Evolutionary conservation across 2,113 vertebrate species (phyloP).

Genomic region (Cathartes aura): DNA sequence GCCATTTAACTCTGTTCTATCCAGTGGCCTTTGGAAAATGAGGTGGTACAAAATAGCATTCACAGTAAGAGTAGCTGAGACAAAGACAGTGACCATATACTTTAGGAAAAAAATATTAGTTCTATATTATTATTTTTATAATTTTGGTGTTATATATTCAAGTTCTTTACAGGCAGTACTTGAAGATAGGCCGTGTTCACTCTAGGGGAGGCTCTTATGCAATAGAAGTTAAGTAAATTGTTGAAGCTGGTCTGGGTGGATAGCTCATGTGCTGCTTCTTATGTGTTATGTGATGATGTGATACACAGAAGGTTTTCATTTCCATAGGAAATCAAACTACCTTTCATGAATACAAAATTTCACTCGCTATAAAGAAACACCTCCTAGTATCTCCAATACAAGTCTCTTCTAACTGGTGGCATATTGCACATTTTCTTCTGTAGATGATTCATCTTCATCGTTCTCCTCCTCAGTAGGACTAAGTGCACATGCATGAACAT

Average conservation of each 20-base stretch:
- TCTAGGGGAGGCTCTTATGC: background rate
- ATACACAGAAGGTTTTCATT: background rate
- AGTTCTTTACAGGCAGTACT: background rate
- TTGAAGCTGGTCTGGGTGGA: background rate
- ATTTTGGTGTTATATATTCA: background rate
- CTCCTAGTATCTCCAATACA: background rate
- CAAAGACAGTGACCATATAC: background rate
- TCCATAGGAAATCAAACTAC: background rate
- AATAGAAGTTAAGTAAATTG: background rate
- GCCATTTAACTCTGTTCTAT: background rate
- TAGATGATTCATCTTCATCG: background rate
- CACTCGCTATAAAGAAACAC: background rate
- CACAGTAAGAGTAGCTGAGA: background rate
- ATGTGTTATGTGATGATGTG: background rate
- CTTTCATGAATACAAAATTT: background rate
- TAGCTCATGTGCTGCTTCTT: background rate
- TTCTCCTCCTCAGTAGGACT: background rate
- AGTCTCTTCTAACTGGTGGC: background rate
- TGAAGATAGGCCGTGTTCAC: background rate
- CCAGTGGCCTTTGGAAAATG: background rate
- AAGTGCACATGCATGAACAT: background rate
- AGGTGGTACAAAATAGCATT: background rate
- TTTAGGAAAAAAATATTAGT: background rate
- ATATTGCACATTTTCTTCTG: background rate
- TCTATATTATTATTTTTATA: background rate